phyloP scores from a whole-genome alignment of 2,888 invertebrate species.

The Trichopria drosophilae region DNA sequence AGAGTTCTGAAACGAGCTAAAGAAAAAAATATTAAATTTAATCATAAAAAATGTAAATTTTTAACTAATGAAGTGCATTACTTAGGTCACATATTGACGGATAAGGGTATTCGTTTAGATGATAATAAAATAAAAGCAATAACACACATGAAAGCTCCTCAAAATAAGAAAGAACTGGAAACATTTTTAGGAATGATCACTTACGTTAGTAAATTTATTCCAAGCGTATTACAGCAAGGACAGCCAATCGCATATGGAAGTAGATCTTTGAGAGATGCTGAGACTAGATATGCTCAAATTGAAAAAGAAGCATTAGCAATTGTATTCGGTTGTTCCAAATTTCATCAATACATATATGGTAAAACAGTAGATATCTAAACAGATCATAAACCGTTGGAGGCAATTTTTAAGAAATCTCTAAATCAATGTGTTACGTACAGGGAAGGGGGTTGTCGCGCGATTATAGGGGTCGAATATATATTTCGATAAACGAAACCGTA shows the following conservation, averaged over 20 bases:
- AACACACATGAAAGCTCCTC: conserved; percentile 23
- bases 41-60: conserved; percentile 20
- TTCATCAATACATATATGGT: conserved; percentile 48
- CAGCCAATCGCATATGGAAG: conserved; percentile 51
- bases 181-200: conserved; percentile 34
- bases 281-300: conserved; percentile 44
- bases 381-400: conserved; percentile 46
- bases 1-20: conserved; percentile 23
- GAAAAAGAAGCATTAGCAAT: conserved; percentile 50
- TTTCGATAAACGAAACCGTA: no score
- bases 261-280: conserved; percentile 39
- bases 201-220: conserved; percentile 34
- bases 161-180: conserved; percentile 29
- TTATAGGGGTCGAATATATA: no score
- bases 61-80: conserved; percentile 18
- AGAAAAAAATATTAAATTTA: conserved; percentile 23
- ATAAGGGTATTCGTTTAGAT: conserved; percentile 27
- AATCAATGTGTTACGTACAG: no score
- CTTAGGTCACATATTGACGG: conserved; percentile 29
- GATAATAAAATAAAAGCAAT: conserved; percentile 28
- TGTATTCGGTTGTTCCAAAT: conserved; percentile 44
- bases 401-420: conserved; percentile 42
- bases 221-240: conserved; percentile 43
- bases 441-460: no score
- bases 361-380: conserved; percentile 39